These are phyloP conservation scores for Trematocara unimaculatum DNA, from an alignment of 2,113 vertebrate genomes.

Conservation along the genomic window DNA sequence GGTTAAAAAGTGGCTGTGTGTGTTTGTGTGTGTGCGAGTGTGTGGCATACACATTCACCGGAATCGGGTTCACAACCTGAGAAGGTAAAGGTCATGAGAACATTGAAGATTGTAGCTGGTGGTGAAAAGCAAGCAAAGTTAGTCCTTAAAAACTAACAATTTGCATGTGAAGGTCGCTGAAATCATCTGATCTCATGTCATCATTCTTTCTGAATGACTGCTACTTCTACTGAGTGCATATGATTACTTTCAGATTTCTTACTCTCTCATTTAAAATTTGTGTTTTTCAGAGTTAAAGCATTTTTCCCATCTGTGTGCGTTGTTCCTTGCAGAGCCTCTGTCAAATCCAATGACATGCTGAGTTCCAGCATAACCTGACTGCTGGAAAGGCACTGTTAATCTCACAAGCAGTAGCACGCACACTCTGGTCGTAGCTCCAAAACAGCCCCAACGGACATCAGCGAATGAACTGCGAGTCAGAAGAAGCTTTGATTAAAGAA, in stretches of 20 bases:
- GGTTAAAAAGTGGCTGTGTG: not conserved
- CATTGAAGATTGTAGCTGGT: not conserved
- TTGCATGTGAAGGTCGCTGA: not conserved
- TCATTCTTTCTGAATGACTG: not conserved
- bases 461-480: not conserved
- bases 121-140: not conserved
- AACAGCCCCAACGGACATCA: not conserved
- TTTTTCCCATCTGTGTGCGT: conserved; percentile 13
- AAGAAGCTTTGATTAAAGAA: not conserved
- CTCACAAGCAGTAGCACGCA: not conserved
- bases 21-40: not conserved
- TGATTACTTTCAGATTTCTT: conserved; percentile 2
- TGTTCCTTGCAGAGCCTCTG: conserved; percentile 15
- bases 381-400: conserved; percentile 11
- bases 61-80: conserved; percentile 44
- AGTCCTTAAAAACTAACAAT: not conserved
- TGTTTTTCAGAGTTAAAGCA: not conserved
- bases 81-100: conserved; percentile 56
- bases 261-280: not conserved
- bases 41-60: not conserved
- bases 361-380: conserved; percentile 15
- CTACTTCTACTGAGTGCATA: not conserved
- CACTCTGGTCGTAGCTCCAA: not conserved
- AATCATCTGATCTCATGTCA: not conserved
- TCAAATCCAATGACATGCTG: conserved; percentile 32